Conservation (phyloP, 2,113 vertebrate species). For the Ceyx cyanopectus region DNA sequence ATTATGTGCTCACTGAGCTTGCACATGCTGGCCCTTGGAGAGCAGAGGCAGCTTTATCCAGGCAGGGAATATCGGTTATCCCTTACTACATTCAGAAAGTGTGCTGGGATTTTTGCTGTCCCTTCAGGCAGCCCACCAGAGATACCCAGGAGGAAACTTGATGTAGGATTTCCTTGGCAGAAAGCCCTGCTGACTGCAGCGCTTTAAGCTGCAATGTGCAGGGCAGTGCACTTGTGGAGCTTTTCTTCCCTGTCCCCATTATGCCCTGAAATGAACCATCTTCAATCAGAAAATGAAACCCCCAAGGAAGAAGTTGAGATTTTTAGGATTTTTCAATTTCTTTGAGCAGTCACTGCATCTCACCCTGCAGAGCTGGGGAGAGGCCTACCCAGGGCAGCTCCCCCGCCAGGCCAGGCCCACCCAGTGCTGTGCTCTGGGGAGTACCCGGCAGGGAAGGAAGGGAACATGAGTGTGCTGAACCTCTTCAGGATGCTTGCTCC, state of each 20-base stretch:
- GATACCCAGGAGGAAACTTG: neutral
- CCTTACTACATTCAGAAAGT: neutral
- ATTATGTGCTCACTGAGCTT: constrained; percentile 35
- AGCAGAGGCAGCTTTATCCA: neutral
- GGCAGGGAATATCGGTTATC: constrained; percentile 16
- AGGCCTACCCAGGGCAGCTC: neutral
- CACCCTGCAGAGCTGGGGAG: neutral
- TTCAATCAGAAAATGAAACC: neutral
- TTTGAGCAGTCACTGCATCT: neutral
- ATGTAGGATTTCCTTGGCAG: constrained; percentile 18
- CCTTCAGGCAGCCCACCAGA: constrained; percentile 45
- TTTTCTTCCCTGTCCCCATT: neutral
- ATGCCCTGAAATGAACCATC: neutral
- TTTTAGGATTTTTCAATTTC: neutral
- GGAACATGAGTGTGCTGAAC: neutral
- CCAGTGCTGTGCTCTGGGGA: neutral
- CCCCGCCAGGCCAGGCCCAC: neutral
- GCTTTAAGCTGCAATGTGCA: neutral
- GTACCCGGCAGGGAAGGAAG: neutral
- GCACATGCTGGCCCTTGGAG: neutral
- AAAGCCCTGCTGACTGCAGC: neutral
- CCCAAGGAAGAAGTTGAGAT: neutral
- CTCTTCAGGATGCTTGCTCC: neutral
- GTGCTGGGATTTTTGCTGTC: neutral
- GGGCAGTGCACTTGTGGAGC: neutral